Evolutionary conservation across 2,888 invertebrate species (phyloP).

Genomic region (Priapulus caudatus): DNA sequence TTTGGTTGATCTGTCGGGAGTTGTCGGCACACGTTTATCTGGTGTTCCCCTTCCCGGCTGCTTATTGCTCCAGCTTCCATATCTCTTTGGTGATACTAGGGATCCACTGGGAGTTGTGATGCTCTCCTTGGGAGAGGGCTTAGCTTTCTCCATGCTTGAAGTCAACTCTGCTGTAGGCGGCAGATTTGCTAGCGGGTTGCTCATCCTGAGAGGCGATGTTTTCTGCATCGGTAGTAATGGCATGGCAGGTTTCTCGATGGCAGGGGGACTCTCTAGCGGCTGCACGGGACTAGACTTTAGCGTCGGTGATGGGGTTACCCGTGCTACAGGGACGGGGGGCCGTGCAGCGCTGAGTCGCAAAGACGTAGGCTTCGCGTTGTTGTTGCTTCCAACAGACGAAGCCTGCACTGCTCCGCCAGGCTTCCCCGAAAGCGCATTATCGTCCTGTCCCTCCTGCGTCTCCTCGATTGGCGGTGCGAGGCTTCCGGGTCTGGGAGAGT

Average conservation of each 20-base stretch:
- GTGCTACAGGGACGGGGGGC: neutral
- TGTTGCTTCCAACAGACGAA: too few relatives aligned
- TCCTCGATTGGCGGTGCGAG: too few relatives aligned
- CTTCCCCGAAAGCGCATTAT: too few relatives aligned
- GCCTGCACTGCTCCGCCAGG: too few relatives aligned
- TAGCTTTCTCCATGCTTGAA: neutral
- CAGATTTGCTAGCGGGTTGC: neutral
- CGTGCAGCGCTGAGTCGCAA: neutral
- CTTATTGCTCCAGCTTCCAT: neutral
- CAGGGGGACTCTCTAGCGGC: neutral
- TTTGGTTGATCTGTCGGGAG: too few relatives aligned
- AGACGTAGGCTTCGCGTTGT: too few relatives aligned
- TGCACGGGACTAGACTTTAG: conserved; percentile 1
- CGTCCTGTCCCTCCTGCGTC: too few relatives aligned
- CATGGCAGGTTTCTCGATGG: neutral
- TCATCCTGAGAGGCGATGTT: neutral
- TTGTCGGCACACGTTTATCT: too few relatives aligned
- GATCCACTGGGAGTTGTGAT: too few relatives aligned
- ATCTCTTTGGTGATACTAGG: neutral
- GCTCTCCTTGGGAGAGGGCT: neutral
- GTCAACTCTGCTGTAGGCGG: neutral
- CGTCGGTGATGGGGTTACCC: neutral
- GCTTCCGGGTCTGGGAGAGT: too few relatives aligned
- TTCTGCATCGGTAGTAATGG: conserved; percentile 1
- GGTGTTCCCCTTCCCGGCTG: neutral